These are phyloP conservation scores for Sphaerophoria taeniata DNA, from an alignment of 2,888 invertebrate species.

Conservation along the genomic window DNA sequence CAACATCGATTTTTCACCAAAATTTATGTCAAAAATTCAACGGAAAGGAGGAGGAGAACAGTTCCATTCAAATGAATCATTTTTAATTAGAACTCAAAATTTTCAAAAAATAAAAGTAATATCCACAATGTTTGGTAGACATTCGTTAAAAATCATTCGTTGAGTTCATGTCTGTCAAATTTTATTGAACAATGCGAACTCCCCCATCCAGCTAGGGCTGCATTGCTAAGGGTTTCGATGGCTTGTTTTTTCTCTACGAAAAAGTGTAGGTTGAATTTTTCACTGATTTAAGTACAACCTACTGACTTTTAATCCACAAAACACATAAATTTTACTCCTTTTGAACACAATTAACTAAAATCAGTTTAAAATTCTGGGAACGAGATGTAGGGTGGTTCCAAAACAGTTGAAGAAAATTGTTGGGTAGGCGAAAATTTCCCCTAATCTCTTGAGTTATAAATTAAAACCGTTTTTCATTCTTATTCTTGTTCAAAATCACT, in stretches of 20 bases:
- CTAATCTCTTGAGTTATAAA: slow-evolving; percentile 17
- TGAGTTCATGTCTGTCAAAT: neutral
- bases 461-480: slow-evolving; percentile 9
- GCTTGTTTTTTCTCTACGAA: slow-evolving; percentile 12
- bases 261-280: too few relatives aligned
- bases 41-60: neutral
- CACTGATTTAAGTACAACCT: neutral
- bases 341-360: neutral
- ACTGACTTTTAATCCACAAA: slow-evolving; percentile 7
- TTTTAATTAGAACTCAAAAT: neutral
- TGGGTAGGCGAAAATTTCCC: slow-evolving; percentile 32
- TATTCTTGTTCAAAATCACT: slow-evolving; percentile 34
- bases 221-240: slow-evolving; percentile 3
- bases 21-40: slow-evolving; percentile 29
- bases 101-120: neutral
- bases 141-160: slow-evolving; percentile 17
- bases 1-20: slow-evolving; percentile 66
- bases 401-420: slow-evolving; percentile 18
- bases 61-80: neutral
- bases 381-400: slow-evolving; percentile 12
- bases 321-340: slow-evolving; percentile 5
- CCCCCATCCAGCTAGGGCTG: neutral
- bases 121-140: slow-evolving; percentile 6
- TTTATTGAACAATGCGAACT: neutral
- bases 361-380: neutral